A percentile compares a stretch with the other conserved stretches of the same genome.
Conservation (phyloP, 2,888 invertebrate genomes). For the Xestoiulus laeticollis region DNA sequence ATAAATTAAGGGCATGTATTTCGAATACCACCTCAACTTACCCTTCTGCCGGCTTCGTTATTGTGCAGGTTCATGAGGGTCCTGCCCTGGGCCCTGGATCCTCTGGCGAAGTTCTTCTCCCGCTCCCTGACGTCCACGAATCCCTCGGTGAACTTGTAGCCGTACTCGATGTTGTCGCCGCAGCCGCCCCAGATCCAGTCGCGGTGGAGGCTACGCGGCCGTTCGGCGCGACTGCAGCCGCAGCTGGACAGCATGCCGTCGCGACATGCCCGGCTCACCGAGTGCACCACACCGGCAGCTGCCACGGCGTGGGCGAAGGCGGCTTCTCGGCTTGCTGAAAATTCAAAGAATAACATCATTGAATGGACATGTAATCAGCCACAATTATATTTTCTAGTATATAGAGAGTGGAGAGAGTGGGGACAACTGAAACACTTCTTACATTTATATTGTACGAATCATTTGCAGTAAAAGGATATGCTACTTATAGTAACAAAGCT, state of each 20-base stretch:
- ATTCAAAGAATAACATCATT: not conserved
- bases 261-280: conserved; percentile 88
- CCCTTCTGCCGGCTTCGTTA: conserved; percentile 96
- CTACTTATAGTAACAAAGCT: too few species aligned
- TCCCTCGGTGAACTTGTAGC: conserved; percentile 76
- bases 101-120: conserved; percentile 78
- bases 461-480: too few species aligned
- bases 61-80: conserved; percentile 97
- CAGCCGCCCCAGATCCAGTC: conserved; percentile 99
- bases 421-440: not conserved
- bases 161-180: conserved; percentile 96
- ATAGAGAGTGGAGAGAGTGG: too few species aligned
- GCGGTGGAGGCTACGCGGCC: conserved; percentile 83
- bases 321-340: conserved; percentile 68
- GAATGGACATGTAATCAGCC: too few species aligned
- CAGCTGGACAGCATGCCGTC: conserved; percentile 90
- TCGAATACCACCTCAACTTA: conserved; percentile 68
- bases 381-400: not conserved
- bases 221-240: conserved; percentile 82
- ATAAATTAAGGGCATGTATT: too few species aligned
- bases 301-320: conserved; percentile 70
- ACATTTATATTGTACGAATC: too few species aligned
- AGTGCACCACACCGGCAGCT: conserved; percentile 78
- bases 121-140: conserved; percentile 85
- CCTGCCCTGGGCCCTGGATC: conserved; percentile 82